phyloP scores from a whole-genome alignment of 2,888 invertebrate genomes.

The Drosophila nigricruria region DNA sequence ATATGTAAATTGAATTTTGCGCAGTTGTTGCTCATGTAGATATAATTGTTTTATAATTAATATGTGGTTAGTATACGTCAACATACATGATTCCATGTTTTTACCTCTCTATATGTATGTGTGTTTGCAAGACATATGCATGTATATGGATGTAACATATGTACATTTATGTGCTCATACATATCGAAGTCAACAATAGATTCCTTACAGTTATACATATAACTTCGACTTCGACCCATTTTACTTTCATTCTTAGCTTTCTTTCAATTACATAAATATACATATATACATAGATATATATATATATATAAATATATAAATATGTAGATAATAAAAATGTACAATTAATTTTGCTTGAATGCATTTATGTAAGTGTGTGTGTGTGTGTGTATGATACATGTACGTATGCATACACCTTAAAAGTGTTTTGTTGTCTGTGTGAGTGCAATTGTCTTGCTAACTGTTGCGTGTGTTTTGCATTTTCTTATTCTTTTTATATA shows the following conservation, averaged over 20 bases:
- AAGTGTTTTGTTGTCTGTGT: conserved; percentile 27
- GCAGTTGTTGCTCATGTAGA: conserved; percentile 30
- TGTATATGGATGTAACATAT: conserved; percentile 8
- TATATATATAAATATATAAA: conserved; percentile 44
- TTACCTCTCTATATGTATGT: conserved; percentile 18
- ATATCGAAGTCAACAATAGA: conserved; percentile 18
- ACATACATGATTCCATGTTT: conserved; percentile 50
- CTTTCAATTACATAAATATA: conserved; percentile 4
- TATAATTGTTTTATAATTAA: conserved; percentile 37
- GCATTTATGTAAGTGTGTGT: conserved; percentile 43
- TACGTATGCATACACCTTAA: conserved; percentile 36
- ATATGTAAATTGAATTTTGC: conserved; percentile 58
- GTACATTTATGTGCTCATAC: conserved; percentile 12
- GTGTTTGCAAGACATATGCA: neutral
- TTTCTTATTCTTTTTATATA: conserved; percentile 34
- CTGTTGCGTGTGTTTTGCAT: conserved; percentile 31
- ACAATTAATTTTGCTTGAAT: conserved; percentile 53
- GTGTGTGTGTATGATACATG: conserved; percentile 36
- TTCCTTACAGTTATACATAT: conserved; percentile 27
- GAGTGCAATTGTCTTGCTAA: conserved; percentile 67
- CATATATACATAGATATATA: conserved; percentile 46
- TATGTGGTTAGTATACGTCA: conserved; percentile 56
- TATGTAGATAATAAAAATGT: conserved; percentile 46
- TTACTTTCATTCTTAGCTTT: conserved; percentile 8
- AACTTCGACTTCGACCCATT: conserved; percentile 26